Percentiles rank a stretch among this genome's conserved stretches.
Evolutionary conservation across 2,797 vertebrate genomes (phyloP).

Genomic region (Hydrophis major): DNA sequence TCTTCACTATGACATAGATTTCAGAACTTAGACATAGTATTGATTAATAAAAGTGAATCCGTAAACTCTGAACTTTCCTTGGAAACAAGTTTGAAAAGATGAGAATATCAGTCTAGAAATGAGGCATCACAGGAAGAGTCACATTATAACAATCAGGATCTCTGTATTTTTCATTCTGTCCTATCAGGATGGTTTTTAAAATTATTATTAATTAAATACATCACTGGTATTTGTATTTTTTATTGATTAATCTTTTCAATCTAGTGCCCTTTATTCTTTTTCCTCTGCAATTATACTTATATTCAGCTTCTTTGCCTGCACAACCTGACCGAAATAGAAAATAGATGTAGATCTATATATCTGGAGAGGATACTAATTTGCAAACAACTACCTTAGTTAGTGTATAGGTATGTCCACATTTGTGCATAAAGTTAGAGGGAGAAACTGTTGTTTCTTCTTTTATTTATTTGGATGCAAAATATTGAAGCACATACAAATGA

Average conservation of each 20-base stretch:
- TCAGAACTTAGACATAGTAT: background rate
- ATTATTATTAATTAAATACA: background rate
- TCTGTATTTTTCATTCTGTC: background rate
- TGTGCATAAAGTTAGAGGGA: background rate
- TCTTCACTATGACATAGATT: background rate
- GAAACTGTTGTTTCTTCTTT: background rate
- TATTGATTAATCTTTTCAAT: background rate
- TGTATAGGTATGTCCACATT: background rate
- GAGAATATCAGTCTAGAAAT: background rate
- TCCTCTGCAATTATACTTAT: background rate
- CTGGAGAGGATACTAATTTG: background rate
- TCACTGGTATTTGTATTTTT: background rate
- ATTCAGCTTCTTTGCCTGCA: background rate
- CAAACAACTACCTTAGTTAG: background rate
- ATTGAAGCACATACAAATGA: background rate
- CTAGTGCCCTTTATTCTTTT: background rate
- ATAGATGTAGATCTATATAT: background rate
- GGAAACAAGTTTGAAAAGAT: background rate
- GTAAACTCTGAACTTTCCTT: background rate
- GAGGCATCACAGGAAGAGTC: background rate
- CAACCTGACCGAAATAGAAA: background rate
- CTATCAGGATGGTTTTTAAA: background rate
- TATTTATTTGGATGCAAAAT: background rate
- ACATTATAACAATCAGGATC: background rate
- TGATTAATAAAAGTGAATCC: background rate